These are phyloP conservation scores for Oscheius sp. DNA, from an alignment of 2,888 invertebrate genomes.

Conservation along the genomic window DNA sequence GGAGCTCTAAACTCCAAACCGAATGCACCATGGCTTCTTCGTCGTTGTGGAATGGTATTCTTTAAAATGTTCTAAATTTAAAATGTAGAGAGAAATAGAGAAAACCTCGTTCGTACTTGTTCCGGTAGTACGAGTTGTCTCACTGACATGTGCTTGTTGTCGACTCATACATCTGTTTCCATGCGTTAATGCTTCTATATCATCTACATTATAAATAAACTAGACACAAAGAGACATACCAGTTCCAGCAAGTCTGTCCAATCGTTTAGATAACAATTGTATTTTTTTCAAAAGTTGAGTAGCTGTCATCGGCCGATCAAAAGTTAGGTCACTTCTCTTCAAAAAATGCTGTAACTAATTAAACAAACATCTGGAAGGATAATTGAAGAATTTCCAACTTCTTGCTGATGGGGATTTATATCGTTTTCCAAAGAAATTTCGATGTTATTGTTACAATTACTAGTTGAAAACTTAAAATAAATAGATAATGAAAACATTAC, in stretches of 20 bases:
- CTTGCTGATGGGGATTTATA: not conserved
- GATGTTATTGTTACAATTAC: no score
- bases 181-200: slow-evolving; percentile 4
- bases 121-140: not conserved
- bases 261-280: slow-evolving; percentile 29
- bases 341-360: no score
- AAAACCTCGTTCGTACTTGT: not conserved
- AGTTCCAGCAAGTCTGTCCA: slow-evolving; percentile 11
- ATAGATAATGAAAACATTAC: not conserved
- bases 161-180: slow-evolving; percentile 8
- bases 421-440: slow-evolving; percentile 21
- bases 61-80: not conserved
- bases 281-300: slow-evolving; percentile 35
- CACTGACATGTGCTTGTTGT: not conserved
- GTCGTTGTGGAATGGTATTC: not conserved
- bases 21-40: slow-evolving; percentile 22
- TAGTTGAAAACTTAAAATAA: no score
- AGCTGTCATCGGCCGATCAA: slow-evolving; percentile 36
- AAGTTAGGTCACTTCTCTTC: slow-evolving; percentile 29
- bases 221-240: not conserved
- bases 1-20: slow-evolving; percentile 22
- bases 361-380: not conserved
- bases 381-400: not conserved
- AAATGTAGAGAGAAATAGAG: no score
- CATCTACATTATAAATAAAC: not conserved